Conservation (phyloP, 1,140 invertebrate genomes). For the Rhynchophorus ferrugineus region DNA sequence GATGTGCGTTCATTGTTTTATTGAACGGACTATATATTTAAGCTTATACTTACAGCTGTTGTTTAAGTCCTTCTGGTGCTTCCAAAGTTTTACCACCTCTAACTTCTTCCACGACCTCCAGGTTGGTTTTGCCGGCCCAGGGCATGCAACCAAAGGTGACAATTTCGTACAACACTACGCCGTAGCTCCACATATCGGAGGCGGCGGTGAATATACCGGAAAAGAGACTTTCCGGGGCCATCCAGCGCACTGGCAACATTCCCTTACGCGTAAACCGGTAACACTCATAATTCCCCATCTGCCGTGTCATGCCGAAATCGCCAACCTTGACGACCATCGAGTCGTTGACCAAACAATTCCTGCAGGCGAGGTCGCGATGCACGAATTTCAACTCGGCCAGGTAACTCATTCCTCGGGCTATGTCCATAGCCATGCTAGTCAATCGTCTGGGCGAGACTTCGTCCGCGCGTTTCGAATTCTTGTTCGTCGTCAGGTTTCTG, state of each 20-base stretch:
- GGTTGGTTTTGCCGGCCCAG: conserved; percentile 78
- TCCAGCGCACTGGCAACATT: conserved; percentile 81
- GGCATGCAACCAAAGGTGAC: conserved; percentile 84
- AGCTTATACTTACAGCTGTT: conserved; percentile 70
- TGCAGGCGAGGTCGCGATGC: conserved; percentile 77
- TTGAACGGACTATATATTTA: too few relatives aligned
- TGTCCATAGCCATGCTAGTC: conserved; percentile 79
- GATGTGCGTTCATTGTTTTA: too few relatives aligned
- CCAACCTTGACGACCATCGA: conserved; percentile 77
- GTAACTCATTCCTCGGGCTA: conserved; percentile 77
- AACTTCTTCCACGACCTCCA: conserved; percentile 73
- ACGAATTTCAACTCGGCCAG: conserved; percentile 73
- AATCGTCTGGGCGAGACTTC: conserved; percentile 72
- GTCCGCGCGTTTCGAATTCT: conserved; percentile 40
- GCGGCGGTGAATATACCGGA: conserved; percentile 76
- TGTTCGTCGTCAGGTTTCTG: conserved; percentile 72
- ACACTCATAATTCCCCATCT: conserved; percentile 82
- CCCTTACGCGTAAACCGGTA: conserved; percentile 67
- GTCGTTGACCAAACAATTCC: conserved; percentile 84
- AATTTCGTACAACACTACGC: conserved; percentile 77
- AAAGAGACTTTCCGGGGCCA: conserved; percentile 76
- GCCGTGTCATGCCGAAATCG: conserved; percentile 88
- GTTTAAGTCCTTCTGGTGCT: conserved; percentile 66
- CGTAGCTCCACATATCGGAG: conserved; percentile 83
- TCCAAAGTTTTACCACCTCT: conserved; percentile 63